Base-by-base conservation (phyloP, 2,888 invertebrate species). In the Pocota personata region DNA sequence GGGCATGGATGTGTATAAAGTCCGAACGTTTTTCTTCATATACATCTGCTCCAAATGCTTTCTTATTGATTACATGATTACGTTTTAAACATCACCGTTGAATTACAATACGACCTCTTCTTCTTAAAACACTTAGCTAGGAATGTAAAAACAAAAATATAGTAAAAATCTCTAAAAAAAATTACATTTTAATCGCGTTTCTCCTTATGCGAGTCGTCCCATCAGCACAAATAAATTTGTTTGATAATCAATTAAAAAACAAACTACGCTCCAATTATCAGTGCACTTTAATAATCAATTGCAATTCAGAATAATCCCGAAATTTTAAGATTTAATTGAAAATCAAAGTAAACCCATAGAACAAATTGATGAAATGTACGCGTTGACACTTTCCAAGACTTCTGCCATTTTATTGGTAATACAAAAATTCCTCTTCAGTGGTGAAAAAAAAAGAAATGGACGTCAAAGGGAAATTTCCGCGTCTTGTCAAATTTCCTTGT, bases 321-420 rank as follows among this genome's bases (percentile, higher is more conserved):
- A 35, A 43, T 62, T 46, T 62, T 60, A 21, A 55, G n/a, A 50
- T 30, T 58, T 40, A 62, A 14, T 55, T 55, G 19, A 52, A 62
- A 78, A 52, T 55, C 46, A 71, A 78, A 46, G 52, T 37, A 52
- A 78, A 66, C 52, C 16, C 30, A 30, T 52, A 7, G 16, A 43
- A 43, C 64, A 57, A 57, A 57, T 40, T 32, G 60, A 62, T 52
- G 55, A 67, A 75, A 83, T 50, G 52, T 57, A 79, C 73, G 83
- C 83, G 83, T 84, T 84, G 83, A 84, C 83, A 84, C 69, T 64
- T 84, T 79, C 27, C 46, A 66, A 72, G 71, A 60, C 73, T 78
- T 79, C 79, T 79, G 83, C 83, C 83, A 83, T 83, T 83, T 83
- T 83, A 78, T 67, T 71, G 24, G 52, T 40, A 48, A 48, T 55